phyloP scores from a whole-genome alignment of 2,888 invertebrate species.

The Heliconius erato region DNA sequence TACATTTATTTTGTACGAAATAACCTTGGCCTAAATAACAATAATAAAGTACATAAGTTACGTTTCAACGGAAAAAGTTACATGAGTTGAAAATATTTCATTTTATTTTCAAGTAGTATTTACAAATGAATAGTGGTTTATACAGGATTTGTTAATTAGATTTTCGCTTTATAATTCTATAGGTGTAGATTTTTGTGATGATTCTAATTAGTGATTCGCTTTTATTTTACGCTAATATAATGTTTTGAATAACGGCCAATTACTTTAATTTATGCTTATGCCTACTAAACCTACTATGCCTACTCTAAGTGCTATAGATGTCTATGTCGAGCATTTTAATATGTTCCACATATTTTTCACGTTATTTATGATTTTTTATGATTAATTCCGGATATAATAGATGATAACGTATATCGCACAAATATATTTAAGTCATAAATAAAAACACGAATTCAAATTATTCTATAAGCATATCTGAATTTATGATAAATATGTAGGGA shows the following conservation, averaged over 20 bases:
- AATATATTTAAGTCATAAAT: too few species aligned
- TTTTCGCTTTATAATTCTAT: background rate
- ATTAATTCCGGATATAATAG: too few species aligned
- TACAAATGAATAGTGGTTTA: background rate
- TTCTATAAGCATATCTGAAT: too few species aligned
- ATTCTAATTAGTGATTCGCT: conserved; percentile 3
- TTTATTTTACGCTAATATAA: background rate
- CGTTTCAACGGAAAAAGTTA: conserved; percentile 5
- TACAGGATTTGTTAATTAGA: background rate
- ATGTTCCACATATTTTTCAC: background rate
- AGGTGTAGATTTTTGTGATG: background rate
- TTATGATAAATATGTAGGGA: too few species aligned
- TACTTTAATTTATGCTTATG: background rate
- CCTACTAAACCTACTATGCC: too few species aligned
- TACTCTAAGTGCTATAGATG: background rate
- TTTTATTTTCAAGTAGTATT: background rate
- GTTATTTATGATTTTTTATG: background rate
- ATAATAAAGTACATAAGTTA: conserved; percentile 17
- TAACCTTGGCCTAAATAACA: conserved; percentile 18
- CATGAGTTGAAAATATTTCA: background rate
- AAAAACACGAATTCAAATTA: too few species aligned
- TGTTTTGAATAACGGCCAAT: background rate
- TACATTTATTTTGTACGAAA: conserved; percentile 4
- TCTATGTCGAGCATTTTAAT: background rate
- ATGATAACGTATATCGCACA: too few species aligned